These are phyloP conservation scores for Rallus limicola DNA, from an alignment of 2,113 vertebrate species.

Conservation along the genomic window DNA sequence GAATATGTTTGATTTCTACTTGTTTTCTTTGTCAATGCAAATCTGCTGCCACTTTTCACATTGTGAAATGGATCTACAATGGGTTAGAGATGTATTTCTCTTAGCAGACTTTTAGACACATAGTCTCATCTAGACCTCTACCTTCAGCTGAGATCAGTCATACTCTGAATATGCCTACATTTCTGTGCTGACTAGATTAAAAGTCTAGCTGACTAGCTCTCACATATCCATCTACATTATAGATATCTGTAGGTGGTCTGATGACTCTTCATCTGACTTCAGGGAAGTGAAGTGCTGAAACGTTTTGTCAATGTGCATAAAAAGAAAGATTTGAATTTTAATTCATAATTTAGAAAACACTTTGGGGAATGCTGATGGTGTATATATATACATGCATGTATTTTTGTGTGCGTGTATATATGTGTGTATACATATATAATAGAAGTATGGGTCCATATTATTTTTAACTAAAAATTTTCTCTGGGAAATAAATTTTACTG, in stretches of 20 bases:
- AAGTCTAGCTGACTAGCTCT: background rate
- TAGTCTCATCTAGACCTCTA: background rate
- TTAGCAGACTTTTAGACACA: background rate
- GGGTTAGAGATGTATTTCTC: background rate
- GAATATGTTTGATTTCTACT: background rate
- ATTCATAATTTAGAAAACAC: background rate
- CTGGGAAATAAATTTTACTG: rapidly evolving
- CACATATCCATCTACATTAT: background rate
- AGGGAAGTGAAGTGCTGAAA: background rate
- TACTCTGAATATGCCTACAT: background rate
- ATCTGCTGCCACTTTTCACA: background rate
- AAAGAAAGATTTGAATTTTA: background rate
- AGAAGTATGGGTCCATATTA: background rate
- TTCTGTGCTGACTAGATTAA: background rate
- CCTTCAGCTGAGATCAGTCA: background rate
- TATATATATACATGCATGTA: no score
- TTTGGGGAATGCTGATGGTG: background rate
- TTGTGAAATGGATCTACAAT: background rate
- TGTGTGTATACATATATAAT: rapidly evolving
- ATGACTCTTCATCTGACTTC: background rate
- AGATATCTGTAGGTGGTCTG: background rate
- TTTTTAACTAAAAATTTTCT: background rate
- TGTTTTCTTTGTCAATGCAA: background rate
- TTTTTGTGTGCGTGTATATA: rapidly evolving
- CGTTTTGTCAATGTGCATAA: background rate